Conservation (phyloP, 2,888 invertebrate genomes). For the Eristalis intricaria region DNA sequence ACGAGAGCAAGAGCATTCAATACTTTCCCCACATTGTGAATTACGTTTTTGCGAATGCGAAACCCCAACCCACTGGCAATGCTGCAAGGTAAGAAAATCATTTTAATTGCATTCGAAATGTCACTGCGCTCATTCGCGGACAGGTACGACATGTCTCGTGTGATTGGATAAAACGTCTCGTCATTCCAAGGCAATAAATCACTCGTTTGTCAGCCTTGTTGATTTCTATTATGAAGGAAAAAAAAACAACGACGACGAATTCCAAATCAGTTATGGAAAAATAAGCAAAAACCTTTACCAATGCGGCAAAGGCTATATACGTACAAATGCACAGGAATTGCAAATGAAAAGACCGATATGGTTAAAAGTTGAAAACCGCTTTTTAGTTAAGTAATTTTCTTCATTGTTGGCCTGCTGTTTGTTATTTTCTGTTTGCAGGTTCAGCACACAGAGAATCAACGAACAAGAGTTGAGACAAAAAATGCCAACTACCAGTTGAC, state of each 20-base stretch:
- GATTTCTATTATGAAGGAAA: conserved; percentile 45
- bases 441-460: conserved; percentile 19
- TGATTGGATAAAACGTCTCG: conserved; percentile 65
- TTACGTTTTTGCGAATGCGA: conserved; percentile 20
- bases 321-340: conserved; percentile 40
- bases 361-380: conserved; percentile 68
- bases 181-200: conserved; percentile 67
- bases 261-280: conserved; percentile 61
- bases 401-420: conserved; percentile 16
- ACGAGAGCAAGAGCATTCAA: neutral
- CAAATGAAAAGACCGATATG: conserved; percentile 64
- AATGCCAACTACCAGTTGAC: conserved; percentile 65
- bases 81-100: conserved; percentile 17
- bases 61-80: conserved; percentile 12
- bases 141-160: conserved; percentile 30
- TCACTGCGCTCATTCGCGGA: conserved; percentile 24
- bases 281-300: conserved; percentile 29
- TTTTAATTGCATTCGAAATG: conserved; percentile 55
- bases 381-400: conserved; percentile 61
- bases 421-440: conserved; percentile 59
- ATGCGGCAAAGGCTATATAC: conserved; percentile 26
- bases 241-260: conserved; percentile 8
- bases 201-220: conserved; percentile 57
- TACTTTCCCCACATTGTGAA: neutral
- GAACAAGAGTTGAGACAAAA: conserved; percentile 40